A percentile compares a stretch with the other conserved stretches of the same genome.
Conservation (phyloP, 2,113 vertebrate genomes). For the Protomyctophum bolini region DNA sequence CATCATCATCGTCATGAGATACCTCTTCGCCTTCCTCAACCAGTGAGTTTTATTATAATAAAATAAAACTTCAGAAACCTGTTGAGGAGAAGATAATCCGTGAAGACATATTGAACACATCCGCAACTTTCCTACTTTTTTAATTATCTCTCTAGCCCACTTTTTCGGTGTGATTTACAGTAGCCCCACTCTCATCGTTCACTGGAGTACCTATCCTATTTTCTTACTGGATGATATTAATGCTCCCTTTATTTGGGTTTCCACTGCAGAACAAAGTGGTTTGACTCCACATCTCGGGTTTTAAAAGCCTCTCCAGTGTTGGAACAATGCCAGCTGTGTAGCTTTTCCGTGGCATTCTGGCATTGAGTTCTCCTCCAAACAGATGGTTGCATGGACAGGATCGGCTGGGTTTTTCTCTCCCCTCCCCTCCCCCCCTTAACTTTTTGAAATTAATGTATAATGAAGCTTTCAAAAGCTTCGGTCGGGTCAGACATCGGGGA, state of each 20-base stretch:
- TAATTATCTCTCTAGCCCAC: slow-evolving; percentile 35
- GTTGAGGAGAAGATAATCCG: slow-evolving; percentile 24
- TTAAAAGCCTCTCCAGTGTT: slow-evolving; percentile 3
- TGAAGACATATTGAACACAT: slow-evolving; percentile 35
- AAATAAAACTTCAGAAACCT: slow-evolving; percentile 26
- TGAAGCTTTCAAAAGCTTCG: background rate
- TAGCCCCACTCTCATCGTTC: slow-evolving; percentile 38
- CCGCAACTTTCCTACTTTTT: slow-evolving; percentile 26
- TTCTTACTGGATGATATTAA: slow-evolving; percentile 51
- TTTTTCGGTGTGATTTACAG: slow-evolving; percentile 61
- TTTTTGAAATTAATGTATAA: background rate
- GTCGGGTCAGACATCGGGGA: too few relatives aligned
- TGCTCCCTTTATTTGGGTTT: slow-evolving; percentile 42
- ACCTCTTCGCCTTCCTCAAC: slow-evolving; percentile 98
- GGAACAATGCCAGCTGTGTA: slow-evolving; percentile 41
- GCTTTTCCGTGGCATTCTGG: slow-evolving; percentile 24
- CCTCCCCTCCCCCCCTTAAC: too few relatives aligned
- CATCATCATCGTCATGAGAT: slow-evolving; percentile 98
- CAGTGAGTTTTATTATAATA: too few relatives aligned
- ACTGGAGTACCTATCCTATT: slow-evolving; percentile 50
- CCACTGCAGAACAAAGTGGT: slow-evolving; percentile 48
- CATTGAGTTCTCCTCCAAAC: slow-evolving; percentile 39
- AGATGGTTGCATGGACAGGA: slow-evolving; percentile 1
- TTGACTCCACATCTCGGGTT: slow-evolving; percentile 51
- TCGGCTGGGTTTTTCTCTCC: background rate